Conservation (phyloP, 2,888 invertebrate genomes). For the Strigamia maritima region DNA sequence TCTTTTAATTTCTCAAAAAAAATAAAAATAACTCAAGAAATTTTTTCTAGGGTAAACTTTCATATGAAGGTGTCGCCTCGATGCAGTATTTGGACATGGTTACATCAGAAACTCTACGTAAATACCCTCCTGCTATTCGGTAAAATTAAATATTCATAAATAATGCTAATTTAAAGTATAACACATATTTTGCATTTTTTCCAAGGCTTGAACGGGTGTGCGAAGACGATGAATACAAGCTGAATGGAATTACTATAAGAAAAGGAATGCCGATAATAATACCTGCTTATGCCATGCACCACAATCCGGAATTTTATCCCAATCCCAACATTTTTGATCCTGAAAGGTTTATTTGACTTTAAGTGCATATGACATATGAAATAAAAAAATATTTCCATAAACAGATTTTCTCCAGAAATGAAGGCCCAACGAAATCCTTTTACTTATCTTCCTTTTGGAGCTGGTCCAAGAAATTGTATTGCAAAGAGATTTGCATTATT, state of each 20-base stretch:
- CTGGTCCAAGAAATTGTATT: slow-evolving; percentile 46
- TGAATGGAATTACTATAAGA: slow-evolving; percentile 35
- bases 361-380: not conserved
- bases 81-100: slow-evolving; percentile 39
- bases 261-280: slow-evolving; percentile 37
- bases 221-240: slow-evolving; percentile 6
- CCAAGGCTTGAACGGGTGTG: slow-evolving; percentile 39
- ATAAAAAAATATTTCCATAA: not conserved
- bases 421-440: slow-evolving; percentile 44
- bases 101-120: slow-evolving; percentile 13
- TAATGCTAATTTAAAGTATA: not conserved
- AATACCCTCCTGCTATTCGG: slow-evolving; percentile 24
- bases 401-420: slow-evolving; percentile 45
- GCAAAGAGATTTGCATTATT: slow-evolving; percentile 47
- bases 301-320: slow-evolving; percentile 39
- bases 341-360: slow-evolving; percentile 34
- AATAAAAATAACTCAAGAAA: not conserved
- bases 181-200: not conserved
- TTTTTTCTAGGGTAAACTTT: slow-evolving; percentile 24
- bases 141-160: not conserved
- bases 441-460: slow-evolving; percentile 47
- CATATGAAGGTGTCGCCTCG: not conserved
- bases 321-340: slow-evolving; percentile 41
- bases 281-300: slow-evolving; percentile 38
- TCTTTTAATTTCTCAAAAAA: too few species aligned